Evolutionary conservation across 2,113 vertebrate species (phyloP).

Genomic region (Meles meles): DNA sequence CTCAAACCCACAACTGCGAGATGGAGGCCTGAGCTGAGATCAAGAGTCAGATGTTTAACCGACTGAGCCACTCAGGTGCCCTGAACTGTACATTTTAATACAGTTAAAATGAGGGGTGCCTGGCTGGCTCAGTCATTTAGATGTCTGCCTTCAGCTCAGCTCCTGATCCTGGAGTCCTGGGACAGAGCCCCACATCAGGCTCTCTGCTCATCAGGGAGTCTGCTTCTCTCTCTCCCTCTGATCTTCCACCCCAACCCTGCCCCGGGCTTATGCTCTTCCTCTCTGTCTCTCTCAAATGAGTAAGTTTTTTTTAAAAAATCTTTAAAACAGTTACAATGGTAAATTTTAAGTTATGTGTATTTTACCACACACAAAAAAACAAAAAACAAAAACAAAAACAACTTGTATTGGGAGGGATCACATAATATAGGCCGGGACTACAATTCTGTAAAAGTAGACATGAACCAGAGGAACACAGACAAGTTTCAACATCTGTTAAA

Average conservation of each 20-base stretch:
- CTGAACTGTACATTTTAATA: background rate
- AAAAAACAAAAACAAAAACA: background rate
- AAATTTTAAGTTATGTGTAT: background rate
- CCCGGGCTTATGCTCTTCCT: background rate
- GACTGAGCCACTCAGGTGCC: background rate
- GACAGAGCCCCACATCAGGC: background rate
- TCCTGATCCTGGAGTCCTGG: background rate
- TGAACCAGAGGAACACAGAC: background rate
- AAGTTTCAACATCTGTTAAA: slow-evolving; percentile 25
- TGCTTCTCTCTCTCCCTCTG: background rate
- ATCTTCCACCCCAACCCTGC: background rate
- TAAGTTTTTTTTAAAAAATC: background rate
- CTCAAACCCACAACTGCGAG: background rate
- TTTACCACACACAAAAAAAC: background rate
- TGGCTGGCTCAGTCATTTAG: background rate
- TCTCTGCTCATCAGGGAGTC: background rate
- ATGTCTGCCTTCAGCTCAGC: background rate
- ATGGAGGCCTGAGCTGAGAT: background rate
- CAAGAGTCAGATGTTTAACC: background rate
- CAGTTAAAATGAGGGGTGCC: background rate
- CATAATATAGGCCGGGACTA: background rate
- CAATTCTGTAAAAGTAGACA: slow-evolving; percentile 27
- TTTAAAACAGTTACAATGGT: background rate
- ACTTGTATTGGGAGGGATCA: background rate
- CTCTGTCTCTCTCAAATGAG: background rate